Evolutionary conservation across 2,888 invertebrate species (phyloP).

Genomic region (Xylophagus ater): DNA sequence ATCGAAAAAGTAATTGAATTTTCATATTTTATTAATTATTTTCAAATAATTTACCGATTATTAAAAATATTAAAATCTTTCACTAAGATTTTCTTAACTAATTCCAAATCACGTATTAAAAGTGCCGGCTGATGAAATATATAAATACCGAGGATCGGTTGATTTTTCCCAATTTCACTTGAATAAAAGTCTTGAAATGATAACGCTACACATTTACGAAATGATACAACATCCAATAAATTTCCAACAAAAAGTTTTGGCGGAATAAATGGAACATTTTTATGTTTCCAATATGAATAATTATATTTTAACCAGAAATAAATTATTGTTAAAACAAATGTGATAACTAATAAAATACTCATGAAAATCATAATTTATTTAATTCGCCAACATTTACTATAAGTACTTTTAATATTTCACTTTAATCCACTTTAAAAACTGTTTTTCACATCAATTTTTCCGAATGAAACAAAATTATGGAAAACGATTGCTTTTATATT

Average conservation of each 20-base stretch:
- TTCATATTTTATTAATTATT: not conserved
- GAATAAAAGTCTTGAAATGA: slow-evolving; percentile 35
- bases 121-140: slow-evolving; percentile 39
- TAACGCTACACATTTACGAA: slow-evolving; percentile 28
- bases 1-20: not conserved
- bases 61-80: slow-evolving; percentile 40
- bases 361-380: too few species aligned
- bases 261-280: slow-evolving; percentile 32
- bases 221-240: slow-evolving; percentile 27
- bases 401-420: too few species aligned
- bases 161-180: slow-evolving; percentile 23
- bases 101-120: slow-evolving; percentile 38
- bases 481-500: too few species aligned
- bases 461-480: too few species aligned
- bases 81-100: slow-evolving; percentile 39
- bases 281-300: slow-evolving; percentile 32
- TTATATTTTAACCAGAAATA: slow-evolving; percentile 15
- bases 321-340: too few species aligned
- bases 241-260: slow-evolving; percentile 40
- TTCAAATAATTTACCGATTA: slow-evolving; percentile 30
- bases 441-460: too few species aligned
- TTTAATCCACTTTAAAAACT: too few species aligned
- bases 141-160: slow-evolving; percentile 34
- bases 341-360: too few species aligned
- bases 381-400: too few species aligned